Evolutionary conservation across 2,888 invertebrate genomes (phyloP), one percentile per base, ranked within the genome.

Genomic region (Spisula solida): DNA sequence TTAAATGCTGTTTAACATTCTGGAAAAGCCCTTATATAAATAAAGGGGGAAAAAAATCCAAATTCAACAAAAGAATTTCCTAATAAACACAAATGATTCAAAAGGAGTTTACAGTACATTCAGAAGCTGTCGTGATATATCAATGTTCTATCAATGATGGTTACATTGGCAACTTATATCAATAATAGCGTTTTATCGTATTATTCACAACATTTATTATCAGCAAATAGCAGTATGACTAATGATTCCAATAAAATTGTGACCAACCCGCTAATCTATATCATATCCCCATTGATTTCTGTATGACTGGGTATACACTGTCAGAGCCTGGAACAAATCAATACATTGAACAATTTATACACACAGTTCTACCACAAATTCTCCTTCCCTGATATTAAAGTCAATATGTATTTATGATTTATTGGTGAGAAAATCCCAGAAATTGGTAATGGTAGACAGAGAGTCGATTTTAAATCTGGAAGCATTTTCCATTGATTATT

Each of bases 331-430:
- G 75, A 75, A 25, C 29, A 1, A 75, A 75, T 75, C 75, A 75
- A 75, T 75, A 75, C 31, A 70, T 70, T 70, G 14, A 70, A 70
- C 25, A 70, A 6, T n/a, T n/a, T n/a, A n/a, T 34, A 18, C 14
- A 75, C 75, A 31, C 75, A 75, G 34, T 75, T 75, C 75, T 75
- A 75, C 75, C 75, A 75, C 25, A 75, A 75, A 75, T 31, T 75
- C 75, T 75, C 75, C 2, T 75, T 18, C 34, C 16, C 75, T 31
- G 34, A 75, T 75, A 75, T 75, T 75, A 75, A 75, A 75, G 75
- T 75, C 75, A 75, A 75, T 75, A 75, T 75, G 34, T 31, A 75
- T 34, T 75, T 75, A 75, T 75, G 75, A 75, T 75, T 31, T 75
- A 75, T 75, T 75, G 34, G 70, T 1, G 12, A 75, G 41, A 75